Percentiles rank a stretch among this genome's conserved stretches.
Conservation (phyloP, 2,797 vertebrate species). For the Enteromius thamalakanensis region DNA sequence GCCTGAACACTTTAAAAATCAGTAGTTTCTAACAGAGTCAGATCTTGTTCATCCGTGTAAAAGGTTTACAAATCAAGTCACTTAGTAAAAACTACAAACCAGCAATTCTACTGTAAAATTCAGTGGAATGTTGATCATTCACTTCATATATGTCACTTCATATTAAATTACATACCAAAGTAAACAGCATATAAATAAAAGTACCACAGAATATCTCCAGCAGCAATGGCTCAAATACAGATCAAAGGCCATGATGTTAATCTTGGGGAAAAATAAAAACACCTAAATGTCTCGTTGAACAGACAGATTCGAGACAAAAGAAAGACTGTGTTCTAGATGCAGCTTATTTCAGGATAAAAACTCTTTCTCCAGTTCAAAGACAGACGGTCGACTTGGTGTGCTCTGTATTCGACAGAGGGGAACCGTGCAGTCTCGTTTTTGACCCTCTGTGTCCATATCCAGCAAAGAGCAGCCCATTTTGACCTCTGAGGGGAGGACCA, state of each 20-base stretch:
- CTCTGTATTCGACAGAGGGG: slow-evolving; percentile 89
- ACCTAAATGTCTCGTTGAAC: slow-evolving; percentile 6
- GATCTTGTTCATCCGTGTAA: slow-evolving; percentile 16
- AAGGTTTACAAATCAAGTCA: slow-evolving; percentile 36
- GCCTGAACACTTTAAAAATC: slow-evolving; percentile 12
- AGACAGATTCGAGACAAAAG: slow-evolving; percentile 11
- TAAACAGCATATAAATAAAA: slow-evolving; percentile 78
- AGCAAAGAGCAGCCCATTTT: slow-evolving; percentile 83
- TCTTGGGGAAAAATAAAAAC: slow-evolving; percentile 4
- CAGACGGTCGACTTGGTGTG: slow-evolving; percentile 74
- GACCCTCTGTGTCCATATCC: slow-evolving; percentile 87
- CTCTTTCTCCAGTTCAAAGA: slow-evolving; percentile 88
- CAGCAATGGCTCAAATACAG: slow-evolving; percentile 75
- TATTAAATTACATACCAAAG: slow-evolving; percentile 83
- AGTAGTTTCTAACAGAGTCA: slow-evolving; percentile 34
- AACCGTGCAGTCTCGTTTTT: slow-evolving; percentile 86
- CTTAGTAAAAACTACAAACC: slow-evolving; percentile 40
- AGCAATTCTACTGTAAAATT: slow-evolving; percentile 38
- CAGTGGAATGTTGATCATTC: slow-evolving; percentile 68
- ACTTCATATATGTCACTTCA: slow-evolving; percentile 68
- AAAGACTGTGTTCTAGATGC: slow-evolving; percentile 36
- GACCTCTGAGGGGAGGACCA: slow-evolving; percentile 72
- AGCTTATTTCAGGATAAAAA: slow-evolving; percentile 82
- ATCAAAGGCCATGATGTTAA: slow-evolving; percentile 64
- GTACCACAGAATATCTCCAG: slow-evolving; percentile 72